Evolutionary conservation across 1,140 invertebrate species (phyloP).

Genomic region (Archegozetes longisetosus): DNA sequence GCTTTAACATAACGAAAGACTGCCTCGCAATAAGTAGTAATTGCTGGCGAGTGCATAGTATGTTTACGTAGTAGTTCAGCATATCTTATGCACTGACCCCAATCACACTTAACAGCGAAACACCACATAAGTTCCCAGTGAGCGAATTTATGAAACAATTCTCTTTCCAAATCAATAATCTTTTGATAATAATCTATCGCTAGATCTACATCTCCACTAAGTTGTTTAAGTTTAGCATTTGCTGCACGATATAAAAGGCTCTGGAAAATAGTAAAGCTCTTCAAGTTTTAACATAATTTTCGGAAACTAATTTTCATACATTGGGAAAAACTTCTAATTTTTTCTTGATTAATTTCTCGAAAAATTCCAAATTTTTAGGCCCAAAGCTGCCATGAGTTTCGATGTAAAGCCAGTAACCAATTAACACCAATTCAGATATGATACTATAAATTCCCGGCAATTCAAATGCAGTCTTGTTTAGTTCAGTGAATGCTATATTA

Average conservation of each 20-base stretch:
- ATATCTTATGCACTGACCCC: slow-evolving; percentile 9
- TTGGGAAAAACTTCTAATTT: slow-evolving; percentile 1
- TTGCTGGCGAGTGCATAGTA: slow-evolving; percentile 10
- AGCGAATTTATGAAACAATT: slow-evolving; percentile 10
- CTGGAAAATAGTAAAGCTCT: not conserved
- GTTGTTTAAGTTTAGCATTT: slow-evolving; percentile 1
- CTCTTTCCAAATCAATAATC: slow-evolving; percentile 3
- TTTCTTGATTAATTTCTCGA: not conserved
- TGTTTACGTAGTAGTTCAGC: not conserved
- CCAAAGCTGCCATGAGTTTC: slow-evolving; percentile 8
- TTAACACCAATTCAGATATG: slow-evolving; percentile 1
- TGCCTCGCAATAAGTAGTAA: slow-evolving; percentile 5
- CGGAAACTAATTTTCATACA: not conserved
- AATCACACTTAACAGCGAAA: slow-evolving; percentile 3
- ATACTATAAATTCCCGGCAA: slow-evolving; percentile 10
- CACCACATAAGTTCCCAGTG: slow-evolving; percentile 12
- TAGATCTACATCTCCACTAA: not conserved
- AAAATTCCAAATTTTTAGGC: slow-evolving; percentile 2
- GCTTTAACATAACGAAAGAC: slow-evolving; percentile 8
- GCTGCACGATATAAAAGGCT: slow-evolving; percentile 7
- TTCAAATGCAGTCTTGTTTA: slow-evolving; percentile 2
- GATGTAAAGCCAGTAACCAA: slow-evolving; percentile 9
- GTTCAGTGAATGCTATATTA: slow-evolving; percentile 5
- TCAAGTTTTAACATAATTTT: not conserved
- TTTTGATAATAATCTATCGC: not conserved